phyloP scores from a whole-genome alignment of 2,888 invertebrate species.

The Pyrgus malvae region DNA sequence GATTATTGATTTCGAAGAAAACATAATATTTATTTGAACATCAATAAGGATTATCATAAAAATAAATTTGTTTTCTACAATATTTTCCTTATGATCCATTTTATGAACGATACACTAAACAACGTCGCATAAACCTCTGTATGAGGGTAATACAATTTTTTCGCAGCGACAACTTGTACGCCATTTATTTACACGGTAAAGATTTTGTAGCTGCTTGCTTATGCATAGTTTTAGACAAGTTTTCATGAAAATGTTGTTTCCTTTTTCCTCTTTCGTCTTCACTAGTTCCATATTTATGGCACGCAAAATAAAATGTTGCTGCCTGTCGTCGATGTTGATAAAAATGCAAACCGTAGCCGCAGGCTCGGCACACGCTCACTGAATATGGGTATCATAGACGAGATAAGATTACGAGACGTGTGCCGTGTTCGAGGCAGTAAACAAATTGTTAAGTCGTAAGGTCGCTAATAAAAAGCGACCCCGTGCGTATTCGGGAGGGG shows the following conservation, averaged over 20 bases:
- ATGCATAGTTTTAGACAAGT: constrained; percentile 78
- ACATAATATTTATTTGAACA: too few relatives aligned
- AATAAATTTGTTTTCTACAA: too few relatives aligned
- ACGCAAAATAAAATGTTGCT: constrained; percentile 77
- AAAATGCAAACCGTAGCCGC: constrained; percentile 77
- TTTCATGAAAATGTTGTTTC: constrained; percentile 68
- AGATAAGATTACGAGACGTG: constrained; percentile 23
- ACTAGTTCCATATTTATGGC: constrained; percentile 76
- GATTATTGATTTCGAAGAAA: too few relatives aligned
- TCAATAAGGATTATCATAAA: too few relatives aligned
- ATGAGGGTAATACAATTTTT: constrained; percentile 20
- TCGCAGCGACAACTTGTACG: constrained; percentile 28
- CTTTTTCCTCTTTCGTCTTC: constrained; percentile 51
- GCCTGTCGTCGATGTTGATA: constrained; percentile 73
- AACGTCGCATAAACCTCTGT: constrained; percentile 4
- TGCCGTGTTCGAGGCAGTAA: constrained; percentile 18
- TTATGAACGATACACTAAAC: too few relatives aligned
- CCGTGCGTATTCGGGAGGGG: constrained; percentile 35
- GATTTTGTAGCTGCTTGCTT: constrained; percentile 64
- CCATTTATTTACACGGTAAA: constrained; percentile 55
- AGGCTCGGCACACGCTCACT: constrained; percentile 59
- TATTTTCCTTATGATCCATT: too few relatives aligned
- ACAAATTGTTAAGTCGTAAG: constrained; percentile 35
- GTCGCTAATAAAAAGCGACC: constrained; percentile 37
- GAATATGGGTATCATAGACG: constrained; percentile 58